Conservation (phyloP, 1,140 invertebrate genomes). For the Drosophila obscura region DNA sequence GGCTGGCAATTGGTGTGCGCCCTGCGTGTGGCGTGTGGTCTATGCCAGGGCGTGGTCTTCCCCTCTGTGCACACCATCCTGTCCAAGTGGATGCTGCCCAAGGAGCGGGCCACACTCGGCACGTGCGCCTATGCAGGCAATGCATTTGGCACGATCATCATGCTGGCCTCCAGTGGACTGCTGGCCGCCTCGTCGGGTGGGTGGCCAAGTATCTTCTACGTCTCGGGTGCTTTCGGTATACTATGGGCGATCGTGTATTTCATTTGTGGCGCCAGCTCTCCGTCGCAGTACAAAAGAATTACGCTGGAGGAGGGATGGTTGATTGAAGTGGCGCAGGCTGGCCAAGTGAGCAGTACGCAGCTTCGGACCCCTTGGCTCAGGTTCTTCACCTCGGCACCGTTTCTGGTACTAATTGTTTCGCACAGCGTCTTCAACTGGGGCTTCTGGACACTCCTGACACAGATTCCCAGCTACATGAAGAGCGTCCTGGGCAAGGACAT, state of each 20-base stretch:
- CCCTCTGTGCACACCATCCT: constrained; percentile 91
- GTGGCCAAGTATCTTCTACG: constrained; percentile 92
- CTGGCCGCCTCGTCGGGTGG: constrained; percentile 87
- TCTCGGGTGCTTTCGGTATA: constrained; percentile 88
- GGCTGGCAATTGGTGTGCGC: constrained; percentile 86
- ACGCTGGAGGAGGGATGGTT: constrained; percentile 86
- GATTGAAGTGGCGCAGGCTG: constrained; percentile 84
- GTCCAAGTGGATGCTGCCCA: constrained; percentile 89
- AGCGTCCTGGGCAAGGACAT: constrained; percentile 92
- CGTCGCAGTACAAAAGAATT: constrained; percentile 86
- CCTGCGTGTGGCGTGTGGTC: constrained; percentile 88
- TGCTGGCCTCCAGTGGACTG: constrained; percentile 87
- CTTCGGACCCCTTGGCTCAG: constrained; percentile 87
- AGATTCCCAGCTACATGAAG: constrained; percentile 96
- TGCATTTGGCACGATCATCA: constrained; percentile 90
- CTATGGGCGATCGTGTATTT: constrained; percentile 87
- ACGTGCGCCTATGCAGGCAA: constrained; percentile 87
- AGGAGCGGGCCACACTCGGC: constrained; percentile 85
- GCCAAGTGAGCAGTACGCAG: constrained; percentile 13
- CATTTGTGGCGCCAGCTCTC: constrained; percentile 87
- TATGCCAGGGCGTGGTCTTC: constrained; percentile 91
- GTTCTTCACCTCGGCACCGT: constrained; percentile 91
- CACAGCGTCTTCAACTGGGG: constrained; percentile 94
- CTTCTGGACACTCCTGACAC: constrained; percentile 95
- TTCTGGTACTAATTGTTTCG: constrained; percentile 92